Percentiles rank a stretch among this genome's conserved stretches.
Conservation (phyloP, 2,888 invertebrate genomes). For the Caenorhabditis virilis region DNA sequence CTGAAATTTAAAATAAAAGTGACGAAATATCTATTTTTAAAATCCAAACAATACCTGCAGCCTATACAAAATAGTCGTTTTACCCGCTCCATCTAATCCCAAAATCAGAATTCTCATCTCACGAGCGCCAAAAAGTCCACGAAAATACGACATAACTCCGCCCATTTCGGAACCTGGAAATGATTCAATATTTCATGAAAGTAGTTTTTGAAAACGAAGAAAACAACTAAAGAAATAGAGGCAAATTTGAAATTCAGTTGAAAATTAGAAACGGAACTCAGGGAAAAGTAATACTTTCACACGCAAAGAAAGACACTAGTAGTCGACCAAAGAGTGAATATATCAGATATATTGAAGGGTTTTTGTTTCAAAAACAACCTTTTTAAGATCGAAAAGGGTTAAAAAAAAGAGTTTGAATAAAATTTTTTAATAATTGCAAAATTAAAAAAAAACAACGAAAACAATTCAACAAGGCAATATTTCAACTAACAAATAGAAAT, state of each 20-base stretch:
- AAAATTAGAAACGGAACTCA: too few relatives aligned
- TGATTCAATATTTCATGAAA: too few relatives aligned
- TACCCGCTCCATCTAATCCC: constrained; percentile 75
- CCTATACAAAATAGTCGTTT: constrained; percentile 94
- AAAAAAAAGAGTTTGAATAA: constrained; percentile 9
- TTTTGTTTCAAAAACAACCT: too few relatives aligned
- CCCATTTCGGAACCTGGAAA: constrained; percentile 72
- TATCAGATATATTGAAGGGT: too few relatives aligned
- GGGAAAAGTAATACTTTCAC: too few relatives aligned
- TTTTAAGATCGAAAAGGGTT: too few relatives aligned
- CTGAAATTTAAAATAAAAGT: constrained; percentile 37
- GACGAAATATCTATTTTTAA: not conserved
- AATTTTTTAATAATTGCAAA: constrained; percentile 1
- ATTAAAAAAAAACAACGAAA: constrained; percentile 9
- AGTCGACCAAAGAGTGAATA: too few relatives aligned
- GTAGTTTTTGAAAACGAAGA: too few relatives aligned
- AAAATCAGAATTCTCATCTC: constrained; percentile 74
- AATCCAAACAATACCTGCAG: constrained; percentile 78
- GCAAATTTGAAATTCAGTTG: too few relatives aligned
- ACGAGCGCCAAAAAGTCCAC: constrained; percentile 77
- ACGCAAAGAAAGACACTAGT: too few relatives aligned
- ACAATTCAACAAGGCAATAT: constrained; percentile 5
- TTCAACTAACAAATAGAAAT: too few relatives aligned
- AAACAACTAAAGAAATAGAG: too few relatives aligned
- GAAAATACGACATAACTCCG: constrained; percentile 93